Percentiles rank a stretch among this genome's conserved stretches.
These are phyloP conservation scores for Acrossocheilus fasciatus DNA, from an alignment of 2,797 vertebrate species.

Conservation along the genomic window DNA sequence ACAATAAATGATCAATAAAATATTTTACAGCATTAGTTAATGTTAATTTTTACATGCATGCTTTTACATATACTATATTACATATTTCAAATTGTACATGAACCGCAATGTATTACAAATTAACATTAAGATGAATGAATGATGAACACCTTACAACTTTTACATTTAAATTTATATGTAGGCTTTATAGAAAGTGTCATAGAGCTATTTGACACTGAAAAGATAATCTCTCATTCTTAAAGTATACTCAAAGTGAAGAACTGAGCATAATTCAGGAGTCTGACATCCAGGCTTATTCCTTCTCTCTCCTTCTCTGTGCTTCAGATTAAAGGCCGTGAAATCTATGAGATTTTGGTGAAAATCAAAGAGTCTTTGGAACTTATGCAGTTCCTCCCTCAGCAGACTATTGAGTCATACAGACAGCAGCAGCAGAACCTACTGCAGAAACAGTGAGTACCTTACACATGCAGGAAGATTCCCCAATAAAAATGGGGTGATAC, in stretches of 20 bases:
- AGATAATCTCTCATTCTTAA: neutral
- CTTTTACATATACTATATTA: neutral
- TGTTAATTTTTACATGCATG: neutral
- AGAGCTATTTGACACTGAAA: neutral
- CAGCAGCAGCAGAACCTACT: constrained; percentile 98
- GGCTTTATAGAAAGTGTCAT: neutral
- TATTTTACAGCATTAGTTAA: neutral
- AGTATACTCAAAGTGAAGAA: neutral
- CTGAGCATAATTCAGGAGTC: neutral
- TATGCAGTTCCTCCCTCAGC: constrained; percentile 98
- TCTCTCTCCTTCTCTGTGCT: constrained; percentile 34
- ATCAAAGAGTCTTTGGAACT: constrained; percentile 99
- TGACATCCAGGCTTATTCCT: neutral
- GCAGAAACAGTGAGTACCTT: constrained; percentile 97
- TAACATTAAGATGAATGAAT: neutral
- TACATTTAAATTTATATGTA: neutral
- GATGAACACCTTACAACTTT: neutral
- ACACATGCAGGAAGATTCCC: constrained; percentile 31
- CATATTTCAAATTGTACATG: neutral
- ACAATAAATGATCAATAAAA: neutral
- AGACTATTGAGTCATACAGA: constrained; percentile 97
- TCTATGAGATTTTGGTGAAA: constrained; percentile 97
- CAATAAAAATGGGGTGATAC: neutral
- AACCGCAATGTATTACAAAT: neutral
- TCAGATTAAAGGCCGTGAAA: constrained; percentile 97